phyloP scores from a whole-genome alignment of 2,113 vertebrate species.

The Peucedramus taeniatus region DNA sequence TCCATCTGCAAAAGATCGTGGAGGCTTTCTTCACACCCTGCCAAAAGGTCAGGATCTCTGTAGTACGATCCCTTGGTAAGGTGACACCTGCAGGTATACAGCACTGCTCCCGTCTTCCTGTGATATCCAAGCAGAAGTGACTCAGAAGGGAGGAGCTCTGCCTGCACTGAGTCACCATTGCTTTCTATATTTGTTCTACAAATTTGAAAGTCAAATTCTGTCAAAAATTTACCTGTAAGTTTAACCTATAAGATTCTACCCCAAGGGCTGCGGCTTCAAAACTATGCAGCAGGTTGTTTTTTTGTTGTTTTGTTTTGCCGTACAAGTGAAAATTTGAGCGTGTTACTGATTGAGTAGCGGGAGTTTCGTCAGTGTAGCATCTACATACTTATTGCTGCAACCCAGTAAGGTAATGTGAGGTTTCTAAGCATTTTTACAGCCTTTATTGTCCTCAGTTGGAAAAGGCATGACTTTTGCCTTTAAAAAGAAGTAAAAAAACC shows the following conservation, averaged over 20 bases:
- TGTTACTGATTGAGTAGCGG: neutral
- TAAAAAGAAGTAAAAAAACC: neutral
- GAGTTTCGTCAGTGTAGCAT: neutral
- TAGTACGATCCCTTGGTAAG: neutral
- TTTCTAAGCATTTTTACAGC: neutral
- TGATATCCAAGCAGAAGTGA: neutral
- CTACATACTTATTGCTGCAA: neutral
- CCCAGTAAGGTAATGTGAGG: neutral
- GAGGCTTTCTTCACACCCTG: neutral
- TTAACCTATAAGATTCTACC: neutral
- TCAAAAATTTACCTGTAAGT: neutral
- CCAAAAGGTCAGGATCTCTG: neutral
- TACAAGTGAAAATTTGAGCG: neutral
- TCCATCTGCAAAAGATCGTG: neutral
- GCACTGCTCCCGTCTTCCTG: neutral
- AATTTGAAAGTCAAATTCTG: slow-evolving; percentile 12
- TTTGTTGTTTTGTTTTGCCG: neutral
- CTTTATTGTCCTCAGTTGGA: neutral
- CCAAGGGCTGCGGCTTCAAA: neutral
- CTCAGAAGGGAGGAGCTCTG: slow-evolving; percentile 14
- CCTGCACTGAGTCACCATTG: neutral
- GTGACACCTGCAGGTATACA: neutral
- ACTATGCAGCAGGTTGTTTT: neutral
- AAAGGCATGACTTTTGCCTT: slow-evolving; percentile 11
- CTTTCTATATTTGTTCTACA: neutral